phyloP scores from a whole-genome alignment of 2,113 vertebrate species.

The Chrysochloris asiatica region DNA sequence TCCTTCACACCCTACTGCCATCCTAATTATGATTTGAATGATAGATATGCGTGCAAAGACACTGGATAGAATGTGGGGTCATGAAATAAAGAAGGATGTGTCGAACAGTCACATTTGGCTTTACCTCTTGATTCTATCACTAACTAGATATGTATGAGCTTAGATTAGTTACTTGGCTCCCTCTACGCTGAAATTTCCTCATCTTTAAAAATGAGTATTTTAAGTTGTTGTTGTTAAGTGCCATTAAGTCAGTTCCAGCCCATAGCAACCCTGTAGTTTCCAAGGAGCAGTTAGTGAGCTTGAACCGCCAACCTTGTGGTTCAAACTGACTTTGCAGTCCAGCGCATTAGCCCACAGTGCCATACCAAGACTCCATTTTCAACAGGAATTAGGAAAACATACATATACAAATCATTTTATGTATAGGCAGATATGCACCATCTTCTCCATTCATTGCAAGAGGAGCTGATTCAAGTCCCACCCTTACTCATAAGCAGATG shows the following conservation, averaged over 20 bases:
- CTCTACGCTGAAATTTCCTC: neutral
- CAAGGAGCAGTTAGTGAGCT: no score
- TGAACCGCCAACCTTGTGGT: no score
- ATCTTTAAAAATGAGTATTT: neutral
- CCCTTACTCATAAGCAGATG: no score
- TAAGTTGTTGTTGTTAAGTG: no score
- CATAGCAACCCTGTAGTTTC: no score
- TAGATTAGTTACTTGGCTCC: neutral
- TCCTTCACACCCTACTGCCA: rapidly evolving
- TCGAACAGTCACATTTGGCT: neutral
- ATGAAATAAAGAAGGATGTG: neutral
- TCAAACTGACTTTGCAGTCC: no score
- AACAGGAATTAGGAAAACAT: neutral
- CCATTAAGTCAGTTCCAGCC: no score
- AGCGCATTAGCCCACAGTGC: no score
- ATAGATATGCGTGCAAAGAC: neutral
- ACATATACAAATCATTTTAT: neutral
- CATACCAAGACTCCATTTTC: no score
- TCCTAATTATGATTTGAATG: neutral
- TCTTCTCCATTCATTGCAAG: no score
- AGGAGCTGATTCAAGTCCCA: no score
- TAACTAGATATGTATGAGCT: neutral
- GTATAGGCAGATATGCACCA: neutral
- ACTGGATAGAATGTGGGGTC: neutral
- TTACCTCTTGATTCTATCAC: neutral